Conservation (phyloP, 2,797 vertebrate species). For the Leptodactylus fallax region DNA sequence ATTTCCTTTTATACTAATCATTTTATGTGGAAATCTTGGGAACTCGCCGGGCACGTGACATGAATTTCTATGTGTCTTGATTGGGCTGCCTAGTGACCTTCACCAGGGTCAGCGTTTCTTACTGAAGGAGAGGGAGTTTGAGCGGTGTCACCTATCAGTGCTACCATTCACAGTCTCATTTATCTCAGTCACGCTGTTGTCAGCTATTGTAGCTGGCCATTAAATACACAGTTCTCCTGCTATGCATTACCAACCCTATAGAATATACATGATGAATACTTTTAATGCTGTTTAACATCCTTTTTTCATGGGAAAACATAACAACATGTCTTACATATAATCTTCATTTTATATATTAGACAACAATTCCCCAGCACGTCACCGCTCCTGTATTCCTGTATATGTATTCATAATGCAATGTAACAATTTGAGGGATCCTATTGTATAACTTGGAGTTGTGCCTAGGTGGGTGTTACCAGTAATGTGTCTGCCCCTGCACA, state of each 20-base stretch:
- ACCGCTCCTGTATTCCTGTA: no score
- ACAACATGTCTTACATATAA: no score
- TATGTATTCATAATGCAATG: no score
- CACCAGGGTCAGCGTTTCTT: slow-evolving; percentile 60
- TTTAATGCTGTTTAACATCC: background rate
- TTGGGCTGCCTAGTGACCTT: slow-evolving; percentile 59
- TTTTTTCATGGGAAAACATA: background rate
- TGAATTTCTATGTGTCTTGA: slow-evolving; percentile 25
- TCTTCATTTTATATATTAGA: no score
- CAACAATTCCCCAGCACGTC: no score
- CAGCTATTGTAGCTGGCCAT: slow-evolving; percentile 44
- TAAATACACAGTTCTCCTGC: slow-evolving; percentile 21
- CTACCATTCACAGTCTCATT: slow-evolving; percentile 53
- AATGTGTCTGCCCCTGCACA: no score
- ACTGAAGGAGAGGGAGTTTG: slow-evolving; percentile 39
- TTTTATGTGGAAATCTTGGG: background rate
- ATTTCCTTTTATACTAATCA: background rate
- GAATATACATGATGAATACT: slow-evolving; percentile 1
- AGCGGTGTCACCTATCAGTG: slow-evolving; percentile 27
- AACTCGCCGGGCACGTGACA: slow-evolving; percentile 1
- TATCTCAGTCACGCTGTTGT: slow-evolving; percentile 52
- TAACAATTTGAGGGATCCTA: no score
- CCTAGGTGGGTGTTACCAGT: no score
- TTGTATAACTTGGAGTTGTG: no score
- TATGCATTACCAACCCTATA: background rate